phyloP scores from a whole-genome alignment of 2,888 invertebrate species.

The Philereme transversata region DNA sequence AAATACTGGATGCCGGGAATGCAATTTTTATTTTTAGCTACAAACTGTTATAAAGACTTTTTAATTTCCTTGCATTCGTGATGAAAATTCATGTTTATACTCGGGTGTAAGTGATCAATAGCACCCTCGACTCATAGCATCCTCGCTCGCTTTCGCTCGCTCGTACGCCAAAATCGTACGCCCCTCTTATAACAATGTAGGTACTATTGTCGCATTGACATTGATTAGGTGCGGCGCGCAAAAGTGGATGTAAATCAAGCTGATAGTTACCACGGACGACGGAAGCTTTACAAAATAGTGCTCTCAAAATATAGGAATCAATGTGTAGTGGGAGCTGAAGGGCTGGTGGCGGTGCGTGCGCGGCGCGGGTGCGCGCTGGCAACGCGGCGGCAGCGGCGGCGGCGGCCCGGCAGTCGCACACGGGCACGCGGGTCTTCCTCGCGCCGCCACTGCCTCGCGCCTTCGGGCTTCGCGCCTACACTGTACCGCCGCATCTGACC shows the following conservation, averaged over 20 bases:
- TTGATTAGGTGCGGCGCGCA: not conserved
- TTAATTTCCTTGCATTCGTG: too few species aligned
- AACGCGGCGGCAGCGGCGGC: slow-evolving; percentile 42
- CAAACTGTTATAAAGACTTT: too few species aligned
- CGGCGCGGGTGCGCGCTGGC: slow-evolving; percentile 29
- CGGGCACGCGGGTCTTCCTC: slow-evolving; percentile 75
- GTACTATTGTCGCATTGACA: too few species aligned
- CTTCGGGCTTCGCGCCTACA: slow-evolving; percentile 51
- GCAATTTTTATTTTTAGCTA: too few species aligned
- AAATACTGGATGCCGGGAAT: too few species aligned
- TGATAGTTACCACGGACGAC: slow-evolving; percentile 20
- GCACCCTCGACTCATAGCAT: too few species aligned
- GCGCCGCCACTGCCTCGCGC: slow-evolving; percentile 59
- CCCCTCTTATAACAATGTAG: too few species aligned
- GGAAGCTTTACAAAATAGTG: slow-evolving; percentile 31
- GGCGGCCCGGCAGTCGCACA: slow-evolving; percentile 76
- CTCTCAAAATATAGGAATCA: slow-evolving; percentile 44
- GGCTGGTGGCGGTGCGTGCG: slow-evolving; percentile 48
- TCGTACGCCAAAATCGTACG: too few species aligned
- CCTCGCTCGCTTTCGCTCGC: too few species aligned
- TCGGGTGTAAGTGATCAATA: too few species aligned
- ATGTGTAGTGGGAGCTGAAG: slow-evolving; percentile 50
- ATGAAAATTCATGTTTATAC: too few species aligned
- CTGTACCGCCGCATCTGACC: slow-evolving; percentile 43
- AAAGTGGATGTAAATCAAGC: slow-evolving; percentile 7